These are phyloP conservation scores for Meloidogyne floridensis DNA, from an alignment of 1,140 invertebrate species.

Conservation along the genomic window DNA sequence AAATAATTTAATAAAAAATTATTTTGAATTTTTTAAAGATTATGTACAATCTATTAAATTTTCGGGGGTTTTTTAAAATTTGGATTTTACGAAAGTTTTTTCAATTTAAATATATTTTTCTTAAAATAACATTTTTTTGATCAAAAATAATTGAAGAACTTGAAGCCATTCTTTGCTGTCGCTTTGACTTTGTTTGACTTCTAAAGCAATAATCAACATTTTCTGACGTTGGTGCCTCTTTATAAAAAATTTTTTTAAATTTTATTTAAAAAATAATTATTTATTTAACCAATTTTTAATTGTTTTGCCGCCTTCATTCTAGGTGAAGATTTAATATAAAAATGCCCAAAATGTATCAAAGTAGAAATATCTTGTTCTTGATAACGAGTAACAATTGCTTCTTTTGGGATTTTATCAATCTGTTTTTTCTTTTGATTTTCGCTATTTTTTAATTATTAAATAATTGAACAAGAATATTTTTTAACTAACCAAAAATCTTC, in stretches of 20 bases:
- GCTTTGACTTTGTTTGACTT: conserved; percentile 1
- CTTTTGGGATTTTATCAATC: neutral
- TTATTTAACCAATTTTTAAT: neutral
- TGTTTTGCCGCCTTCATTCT: neutral
- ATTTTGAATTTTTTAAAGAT: neutral
- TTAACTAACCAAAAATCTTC: neutral
- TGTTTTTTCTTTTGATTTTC: neutral
- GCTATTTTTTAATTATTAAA: neutral
- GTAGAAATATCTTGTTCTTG: neutral
- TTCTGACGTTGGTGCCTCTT: neutral
- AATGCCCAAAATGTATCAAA: conserved; percentile 9
- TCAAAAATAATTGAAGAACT: conserved; percentile 31
- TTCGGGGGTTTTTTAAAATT: too few species aligned
- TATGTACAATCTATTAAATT: too few species aligned
- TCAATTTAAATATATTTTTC: too few species aligned
- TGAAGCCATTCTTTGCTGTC: conserved; percentile 26
- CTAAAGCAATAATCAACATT: neutral
- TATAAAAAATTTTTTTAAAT: neutral
- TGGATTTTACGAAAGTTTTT: too few species aligned
- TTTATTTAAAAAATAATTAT: neutral
- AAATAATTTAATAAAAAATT: neutral
- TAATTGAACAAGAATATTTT: too few species aligned
- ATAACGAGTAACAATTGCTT: neutral
- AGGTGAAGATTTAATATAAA: neutral
- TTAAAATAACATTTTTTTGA: conserved; percentile 3